A percentile compares a stretch with the other conserved stretches of the same genome.
Evolutionary conservation across 2,113 vertebrate species (phyloP).

Genomic region (Menidia beryllina): DNA sequence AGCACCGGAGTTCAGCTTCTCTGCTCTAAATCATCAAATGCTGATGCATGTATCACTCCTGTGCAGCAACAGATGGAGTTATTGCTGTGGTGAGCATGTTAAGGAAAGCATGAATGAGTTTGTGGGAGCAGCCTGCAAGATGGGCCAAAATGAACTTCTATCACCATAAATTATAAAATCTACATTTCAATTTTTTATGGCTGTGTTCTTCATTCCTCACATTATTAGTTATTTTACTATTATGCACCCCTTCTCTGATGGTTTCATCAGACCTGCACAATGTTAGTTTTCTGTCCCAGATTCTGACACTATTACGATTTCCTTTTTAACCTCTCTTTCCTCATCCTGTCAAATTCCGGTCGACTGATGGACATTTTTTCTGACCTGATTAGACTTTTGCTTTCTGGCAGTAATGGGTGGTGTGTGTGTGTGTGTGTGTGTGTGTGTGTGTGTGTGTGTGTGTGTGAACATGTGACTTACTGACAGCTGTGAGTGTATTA

Average conservation of each 20-base stretch:
- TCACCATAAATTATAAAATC: slow-evolving; percentile 59
- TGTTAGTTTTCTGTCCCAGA: background rate
- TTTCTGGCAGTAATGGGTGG: slow-evolving; percentile 21
- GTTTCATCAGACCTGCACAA: background rate
- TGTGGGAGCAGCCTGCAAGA: slow-evolving; percentile 15
- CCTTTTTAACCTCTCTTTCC: background rate
- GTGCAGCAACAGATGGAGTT: slow-evolving; percentile 3
- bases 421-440: slow-evolving; percentile 6
- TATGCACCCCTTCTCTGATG: background rate
- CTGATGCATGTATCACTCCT: background rate
- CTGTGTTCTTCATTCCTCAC: slow-evolving; percentile 7
- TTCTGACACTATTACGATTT: background rate
- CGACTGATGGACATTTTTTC: slow-evolving; percentile 48
- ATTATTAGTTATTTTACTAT: slow-evolving; percentile 11
- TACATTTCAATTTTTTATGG: slow-evolving; percentile 27
- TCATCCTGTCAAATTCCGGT: slow-evolving; percentile 26
- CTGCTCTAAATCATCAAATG: background rate
- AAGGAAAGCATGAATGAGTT: slow-evolving; percentile 2
- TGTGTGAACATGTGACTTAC: slow-evolving; percentile 1
- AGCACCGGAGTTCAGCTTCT: background rate
- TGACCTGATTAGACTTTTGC: slow-evolving; percentile 59
- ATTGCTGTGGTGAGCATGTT: background rate
- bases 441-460: background rate
- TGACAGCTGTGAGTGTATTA: background rate
- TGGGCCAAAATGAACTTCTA: slow-evolving; percentile 48